Conservation (phyloP, 2,888 invertebrate genomes). For the Drosophila lacicola region DNA sequence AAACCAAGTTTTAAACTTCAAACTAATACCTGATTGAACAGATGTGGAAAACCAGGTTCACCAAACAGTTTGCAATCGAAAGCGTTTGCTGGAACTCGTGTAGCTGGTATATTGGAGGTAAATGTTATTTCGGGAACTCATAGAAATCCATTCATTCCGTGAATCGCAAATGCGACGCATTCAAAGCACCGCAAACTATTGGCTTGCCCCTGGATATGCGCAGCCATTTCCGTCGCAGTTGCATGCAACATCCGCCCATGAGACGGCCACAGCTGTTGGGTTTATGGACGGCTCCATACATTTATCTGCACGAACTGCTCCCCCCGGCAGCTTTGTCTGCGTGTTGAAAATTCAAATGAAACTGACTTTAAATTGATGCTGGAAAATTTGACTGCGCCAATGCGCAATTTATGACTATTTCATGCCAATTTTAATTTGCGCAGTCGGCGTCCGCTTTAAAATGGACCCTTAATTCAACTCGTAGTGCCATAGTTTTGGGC, state of each 20-base stretch:
- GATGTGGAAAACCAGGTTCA: too few species aligned
- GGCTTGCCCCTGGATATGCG: conserved; percentile 60
- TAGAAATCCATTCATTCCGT: conserved; percentile 64
- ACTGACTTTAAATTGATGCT: conserved; percentile 56
- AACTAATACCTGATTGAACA: too few species aligned
- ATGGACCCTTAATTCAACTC: conserved; percentile 4
- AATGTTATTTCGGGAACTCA: conserved; percentile 37
- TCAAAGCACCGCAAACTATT: conserved; percentile 70
- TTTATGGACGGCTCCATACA: conserved; percentile 25
- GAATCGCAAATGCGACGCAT: conserved; percentile 60
- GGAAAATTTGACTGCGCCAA: conserved; percentile 63
- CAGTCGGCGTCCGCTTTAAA: conserved; percentile 61
- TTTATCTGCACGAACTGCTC: conserved; percentile 9
- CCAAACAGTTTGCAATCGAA: neutral
- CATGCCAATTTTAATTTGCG: conserved; percentile 68
- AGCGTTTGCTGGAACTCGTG: conserved; percentile 15
- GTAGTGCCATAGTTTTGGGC: conserved; percentile 42
- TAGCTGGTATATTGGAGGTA: conserved; percentile 11
- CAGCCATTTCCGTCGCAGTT: conserved; percentile 64
- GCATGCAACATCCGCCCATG: conserved; percentile 51
- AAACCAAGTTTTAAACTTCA: too few species aligned
- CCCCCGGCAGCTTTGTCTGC: neutral
- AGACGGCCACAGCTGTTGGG: conserved; percentile 50
- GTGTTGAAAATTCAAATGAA: conserved; percentile 45
- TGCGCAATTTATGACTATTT: conserved; percentile 74